phyloP scores from a whole-genome alignment of 2,797 vertebrate genomes.

The Novumbra hubbsi region DNA sequence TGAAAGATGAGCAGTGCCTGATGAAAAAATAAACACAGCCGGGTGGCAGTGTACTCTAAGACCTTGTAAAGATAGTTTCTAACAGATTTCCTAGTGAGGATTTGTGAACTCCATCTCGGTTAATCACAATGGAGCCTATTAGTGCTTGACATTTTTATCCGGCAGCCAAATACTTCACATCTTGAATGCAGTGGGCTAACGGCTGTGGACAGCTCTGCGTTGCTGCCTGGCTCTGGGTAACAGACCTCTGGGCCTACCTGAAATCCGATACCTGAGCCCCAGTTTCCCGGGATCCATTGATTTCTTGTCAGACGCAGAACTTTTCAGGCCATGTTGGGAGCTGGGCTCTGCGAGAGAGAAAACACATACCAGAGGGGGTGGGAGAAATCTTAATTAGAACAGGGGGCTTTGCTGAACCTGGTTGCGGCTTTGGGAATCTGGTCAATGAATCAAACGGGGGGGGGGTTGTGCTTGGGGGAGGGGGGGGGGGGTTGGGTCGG shows the following conservation, averaged over 20 bases:
- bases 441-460: slow-evolving; percentile 60
- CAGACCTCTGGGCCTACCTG: slow-evolving; percentile 74
- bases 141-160: slow-evolving; percentile 80
- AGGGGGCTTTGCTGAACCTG: slow-evolving; percentile 65
- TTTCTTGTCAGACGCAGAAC: slow-evolving; percentile 77
- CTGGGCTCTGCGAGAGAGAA: slow-evolving; percentile 21
- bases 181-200: slow-evolving; percentile 59
- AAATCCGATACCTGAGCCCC: slow-evolving; percentile 78
- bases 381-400: slow-evolving; percentile 82
- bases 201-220: slow-evolving; percentile 54
- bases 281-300: slow-evolving; percentile 65
- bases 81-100: slow-evolving; percentile 72
- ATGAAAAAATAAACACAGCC: slow-evolving; percentile 19
- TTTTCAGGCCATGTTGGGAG: slow-evolving; percentile 63
- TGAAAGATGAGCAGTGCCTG: slow-evolving; percentile 29
- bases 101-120: slow-evolving; percentile 70
- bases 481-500: slow-evolving; percentile 13
- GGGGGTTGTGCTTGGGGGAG: slow-evolving; percentile 17
- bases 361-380: slow-evolving; percentile 40
- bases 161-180: slow-evolving; percentile 68
- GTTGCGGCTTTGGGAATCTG: slow-evolving; percentile 63
- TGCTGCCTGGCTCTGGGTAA: slow-evolving; percentile 38
- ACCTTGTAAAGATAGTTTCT: slow-evolving; percentile 76
- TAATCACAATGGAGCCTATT: slow-evolving; percentile 83
- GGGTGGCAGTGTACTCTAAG: slow-evolving; percentile 45